These are phyloP conservation scores for Nephila pilipes DNA, from an alignment of 1,140 invertebrate species.

Conservation along the genomic window DNA sequence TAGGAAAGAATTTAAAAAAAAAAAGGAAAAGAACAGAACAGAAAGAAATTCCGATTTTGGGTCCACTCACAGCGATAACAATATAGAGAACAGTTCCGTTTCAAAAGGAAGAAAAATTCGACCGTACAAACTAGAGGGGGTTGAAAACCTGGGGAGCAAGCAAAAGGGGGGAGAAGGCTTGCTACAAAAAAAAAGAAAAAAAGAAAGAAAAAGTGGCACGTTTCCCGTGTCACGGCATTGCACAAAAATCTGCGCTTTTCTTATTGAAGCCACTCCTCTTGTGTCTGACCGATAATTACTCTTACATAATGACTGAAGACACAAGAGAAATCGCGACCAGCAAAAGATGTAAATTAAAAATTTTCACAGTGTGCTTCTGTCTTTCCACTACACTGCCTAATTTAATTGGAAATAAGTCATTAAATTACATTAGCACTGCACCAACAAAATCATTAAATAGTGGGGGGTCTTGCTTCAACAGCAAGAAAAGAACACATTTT, in stretches of 20 bases:
- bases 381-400: conserved; percentile 75
- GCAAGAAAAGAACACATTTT: conserved; percentile 75
- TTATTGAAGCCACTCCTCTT: conserved; percentile 62
- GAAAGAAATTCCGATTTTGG: conserved; percentile 73
- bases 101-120: conserved; percentile 43
- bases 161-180: not conserved
- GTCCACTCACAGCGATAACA: conserved; percentile 67
- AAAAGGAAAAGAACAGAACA: conserved; percentile 1
- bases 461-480: conserved; percentile 54
- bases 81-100: conserved; percentile 64
- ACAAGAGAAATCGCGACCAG: conserved; percentile 49
- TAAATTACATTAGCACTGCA: conserved; percentile 77
- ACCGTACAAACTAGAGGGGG: conserved; percentile 50
- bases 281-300: conserved; percentile 69
- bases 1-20: conserved; percentile 56
- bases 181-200: too few relatives aligned
- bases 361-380: conserved; percentile 71
- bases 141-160: conserved; percentile 16
- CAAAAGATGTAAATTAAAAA: conserved; percentile 73
- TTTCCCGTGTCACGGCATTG: conserved; percentile 46
- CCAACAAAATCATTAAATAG: conserved; percentile 77
- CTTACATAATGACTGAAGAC: conserved; percentile 73
- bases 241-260: conserved; percentile 58
- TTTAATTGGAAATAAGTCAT: conserved; percentile 77
- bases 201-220: conserved; percentile 37